phyloP scores from a whole-genome alignment of 2,888 invertebrate genomes.

The Xestia rhomboidea region DNA sequence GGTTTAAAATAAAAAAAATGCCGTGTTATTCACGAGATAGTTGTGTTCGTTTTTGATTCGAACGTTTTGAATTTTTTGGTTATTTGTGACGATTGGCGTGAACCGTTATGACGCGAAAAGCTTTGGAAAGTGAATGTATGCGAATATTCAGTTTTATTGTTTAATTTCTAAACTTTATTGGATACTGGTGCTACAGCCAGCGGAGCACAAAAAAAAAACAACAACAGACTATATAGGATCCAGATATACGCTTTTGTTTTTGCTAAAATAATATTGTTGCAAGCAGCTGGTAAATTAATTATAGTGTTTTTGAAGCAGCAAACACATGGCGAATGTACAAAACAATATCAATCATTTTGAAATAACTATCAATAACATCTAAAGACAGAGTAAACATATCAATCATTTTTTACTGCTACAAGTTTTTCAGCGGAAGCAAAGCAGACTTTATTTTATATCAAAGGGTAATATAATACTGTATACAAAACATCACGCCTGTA shows the following conservation, averaged over 20 bases:
- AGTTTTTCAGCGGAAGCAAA: neutral
- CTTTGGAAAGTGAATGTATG: neutral
- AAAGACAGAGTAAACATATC: neutral
- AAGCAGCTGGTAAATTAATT: neutral
- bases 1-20: constrained; percentile 28
- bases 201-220: neutral
- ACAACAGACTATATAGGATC: neutral
- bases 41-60: constrained; percentile 14
- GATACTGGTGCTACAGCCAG: neutral
- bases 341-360: neutral
- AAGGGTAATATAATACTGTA: too few relatives aligned
- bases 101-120: neutral
- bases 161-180: neutral
- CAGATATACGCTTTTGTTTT: neutral
- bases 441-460: too few relatives aligned
- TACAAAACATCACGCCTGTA: too few relatives aligned
- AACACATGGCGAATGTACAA: neutral
- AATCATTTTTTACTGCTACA: neutral
- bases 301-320: neutral
- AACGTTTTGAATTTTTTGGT: neutral
- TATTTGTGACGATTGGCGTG: constrained; percentile 2
- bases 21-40: neutral
- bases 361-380: neutral
- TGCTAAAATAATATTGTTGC: neutral
- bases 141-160: constrained; percentile 2